Conservation (phyloP, 92 coral and sea anemone genomes). For the Phymanthus crucifer region DNA sequence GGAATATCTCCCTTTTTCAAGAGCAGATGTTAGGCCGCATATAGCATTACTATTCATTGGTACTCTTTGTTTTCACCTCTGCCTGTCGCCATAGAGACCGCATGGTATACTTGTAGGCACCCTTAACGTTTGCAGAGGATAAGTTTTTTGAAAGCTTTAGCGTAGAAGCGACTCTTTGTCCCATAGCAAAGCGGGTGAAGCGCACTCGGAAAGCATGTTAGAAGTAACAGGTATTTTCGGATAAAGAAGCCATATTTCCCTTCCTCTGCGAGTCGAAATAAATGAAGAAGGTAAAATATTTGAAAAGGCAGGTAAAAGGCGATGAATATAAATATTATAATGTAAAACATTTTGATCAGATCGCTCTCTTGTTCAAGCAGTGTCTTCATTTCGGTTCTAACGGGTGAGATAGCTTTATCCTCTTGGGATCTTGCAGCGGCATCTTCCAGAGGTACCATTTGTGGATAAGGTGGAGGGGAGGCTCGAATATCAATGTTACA, state of each 20-base stretch:
- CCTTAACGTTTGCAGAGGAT: slow-evolving; percentile 56
- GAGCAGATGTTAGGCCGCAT: neutral
- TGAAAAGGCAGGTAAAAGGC: slow-evolving; percentile 73
- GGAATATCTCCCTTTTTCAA: neutral
- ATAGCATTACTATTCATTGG: neutral
- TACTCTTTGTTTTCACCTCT: neutral
- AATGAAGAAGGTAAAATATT: slow-evolving; percentile 43
- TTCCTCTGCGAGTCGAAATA: neutral
- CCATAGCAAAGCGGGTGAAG: slow-evolving; percentile 72
- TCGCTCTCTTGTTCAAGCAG: slow-evolving; percentile 56
- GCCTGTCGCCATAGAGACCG: neutral
- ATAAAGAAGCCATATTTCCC: slow-evolving; percentile 32
- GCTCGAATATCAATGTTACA: slow-evolving; percentile 11
- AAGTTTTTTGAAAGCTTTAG: slow-evolving; percentile 54
- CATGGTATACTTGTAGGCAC: too few species aligned
- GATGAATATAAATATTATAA: slow-evolving; percentile 66
- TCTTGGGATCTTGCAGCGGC: slow-evolving; percentile 8
- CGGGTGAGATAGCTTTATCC: neutral
- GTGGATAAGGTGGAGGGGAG: slow-evolving; percentile 14
- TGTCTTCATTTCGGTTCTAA: neutral
- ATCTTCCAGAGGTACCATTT: slow-evolving; percentile 15
- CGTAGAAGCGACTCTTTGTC: slow-evolving; percentile 64
- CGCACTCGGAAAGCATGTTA: slow-evolving; percentile 61
- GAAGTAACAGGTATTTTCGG: slow-evolving; percentile 20
- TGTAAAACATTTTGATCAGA: slow-evolving; percentile 73